Base-by-base conservation (phyloP, 2,797 vertebrate species). In the Serranus cabrilla region DNA sequence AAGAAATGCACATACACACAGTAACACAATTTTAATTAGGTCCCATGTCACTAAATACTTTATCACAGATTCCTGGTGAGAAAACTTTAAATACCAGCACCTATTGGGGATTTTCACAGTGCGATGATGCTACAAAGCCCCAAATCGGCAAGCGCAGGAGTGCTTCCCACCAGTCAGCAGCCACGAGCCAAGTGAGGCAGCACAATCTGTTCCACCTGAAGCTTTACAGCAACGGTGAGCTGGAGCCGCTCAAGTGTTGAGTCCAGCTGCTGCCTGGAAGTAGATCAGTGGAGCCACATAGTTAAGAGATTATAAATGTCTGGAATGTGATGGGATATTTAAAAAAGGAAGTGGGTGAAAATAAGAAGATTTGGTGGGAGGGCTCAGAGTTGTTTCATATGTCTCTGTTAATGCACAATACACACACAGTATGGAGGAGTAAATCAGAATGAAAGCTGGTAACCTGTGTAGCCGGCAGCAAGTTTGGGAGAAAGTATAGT, bases 171-270 rank as follows among this genome's bases (percentile, higher is more conserved):
- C 51, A 60, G 25, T 55, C 40, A 42, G 10, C 55, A 45, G n/a
- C 10, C 11, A 11, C 11, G 47, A 43, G 63, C 56, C 74, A 55
- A 64, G 51, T 20, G 56, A 82, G 23, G 56, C 46, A 42, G 56
- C 56, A 62, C 57, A 67, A 40, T 62, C 68, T 46, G 74, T 62
- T 78, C 54, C 50, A 42, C 46, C 14, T 49, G 25, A 67, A 46
- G 31, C 20, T 56, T 80, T 69, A 13, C 23, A 83, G 83, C 70
- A 73, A n/a, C 23, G 1, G 50, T 54, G 56, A 72, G 58, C 13
- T 52, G 52, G 31, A 73, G 31, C 21, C 63, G 49, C 17, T 52
- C 37, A 83, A 43, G 63, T 14, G 13, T 63, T n/a, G 39, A 76
- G 59, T 78, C 61, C 43, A 64, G 68, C 57, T 50, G 77, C 63